Evolutionary conservation across 2,888 invertebrate species (phyloP), one percentile per base, ranked within the genome.

Genomic region (Aethes cnicana): DNA sequence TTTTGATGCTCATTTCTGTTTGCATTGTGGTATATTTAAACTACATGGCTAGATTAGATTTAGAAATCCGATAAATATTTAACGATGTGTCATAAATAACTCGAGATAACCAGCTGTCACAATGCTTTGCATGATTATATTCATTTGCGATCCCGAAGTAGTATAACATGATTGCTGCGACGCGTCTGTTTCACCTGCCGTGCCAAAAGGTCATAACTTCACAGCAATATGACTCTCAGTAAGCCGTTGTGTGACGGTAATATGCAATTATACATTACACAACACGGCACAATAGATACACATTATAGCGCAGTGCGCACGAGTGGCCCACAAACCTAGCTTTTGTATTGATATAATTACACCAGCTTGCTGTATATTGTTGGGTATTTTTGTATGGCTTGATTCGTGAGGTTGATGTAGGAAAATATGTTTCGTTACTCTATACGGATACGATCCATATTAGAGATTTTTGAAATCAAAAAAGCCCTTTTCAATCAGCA

Each of bases 281-380:
- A 81, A 81, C 71, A 61, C 63, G 56, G 46, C 61, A 64, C 53
- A 61, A 60, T 59, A 68, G 64, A 64, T 66, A 63, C 66, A 55
- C 62, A 60, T 52, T 59, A 53, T 54, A 30, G 32, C 56, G 59
- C 60, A 46, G 60, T 58, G 66, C 64, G 64, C 68, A 62, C 68
- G 69, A 62, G 68, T 77, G 84, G 56, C 78, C 79, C 69, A 84
- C 73, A 80, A 82, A 85, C 78, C 72, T 49, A 67, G 64, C 74
- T 68, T 63, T 60, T 62, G 62, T 65, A 55, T 52, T 23, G 39
- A 14, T 52, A 20, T 33, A 33, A 52, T 39, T 46, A 52, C 39
- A n/a, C n/a, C n/a, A n/a, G n/a, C 25, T 52, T 18, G 6, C 30
- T 12, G 18, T 17, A 35, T 28, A 32, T 48, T 26, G 39, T 39